Evolutionary conservation across 2,113 vertebrate species (phyloP).

Genomic region (Pterocles burchelli): DNA sequence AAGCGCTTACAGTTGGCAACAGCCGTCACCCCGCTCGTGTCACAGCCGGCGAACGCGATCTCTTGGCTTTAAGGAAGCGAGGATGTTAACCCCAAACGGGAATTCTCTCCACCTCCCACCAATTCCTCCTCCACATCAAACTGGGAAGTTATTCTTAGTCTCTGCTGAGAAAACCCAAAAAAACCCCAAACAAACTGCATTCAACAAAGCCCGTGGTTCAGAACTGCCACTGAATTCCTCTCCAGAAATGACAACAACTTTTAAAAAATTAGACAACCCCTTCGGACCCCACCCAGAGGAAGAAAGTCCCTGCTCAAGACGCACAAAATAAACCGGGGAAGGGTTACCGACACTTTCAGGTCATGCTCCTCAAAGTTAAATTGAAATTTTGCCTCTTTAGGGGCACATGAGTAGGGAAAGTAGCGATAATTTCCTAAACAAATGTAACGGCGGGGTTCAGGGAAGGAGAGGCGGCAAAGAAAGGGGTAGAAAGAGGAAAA

Average conservation of each 20-base stretch:
- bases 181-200: too few relatives aligned
- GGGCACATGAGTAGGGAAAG: background rate
- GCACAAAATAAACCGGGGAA: background rate
- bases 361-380: fast-evolving
- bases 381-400: fast-evolving
- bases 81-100: background rate
- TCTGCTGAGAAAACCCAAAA: background rate
- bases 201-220: background rate
- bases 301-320: background rate
- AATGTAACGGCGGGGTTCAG: fast-evolving
- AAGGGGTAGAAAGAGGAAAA: background rate
- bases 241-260: background rate
- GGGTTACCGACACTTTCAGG: fast-evolving
- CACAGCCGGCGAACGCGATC: background rate
- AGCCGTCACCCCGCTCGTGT: background rate
- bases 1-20: background rate
- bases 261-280: background rate
- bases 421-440: fast-evolving
- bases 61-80: background rate
- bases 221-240: background rate
- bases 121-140: background rate
- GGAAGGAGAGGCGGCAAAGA: background rate
- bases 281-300: background rate
- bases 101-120: background rate
- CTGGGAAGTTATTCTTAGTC: background rate